Evolutionary conservation across 2,797 vertebrate genomes (phyloP), one percentile per base, ranked within the genome.

Genomic region (Neosalanx taihuensis): DNA sequence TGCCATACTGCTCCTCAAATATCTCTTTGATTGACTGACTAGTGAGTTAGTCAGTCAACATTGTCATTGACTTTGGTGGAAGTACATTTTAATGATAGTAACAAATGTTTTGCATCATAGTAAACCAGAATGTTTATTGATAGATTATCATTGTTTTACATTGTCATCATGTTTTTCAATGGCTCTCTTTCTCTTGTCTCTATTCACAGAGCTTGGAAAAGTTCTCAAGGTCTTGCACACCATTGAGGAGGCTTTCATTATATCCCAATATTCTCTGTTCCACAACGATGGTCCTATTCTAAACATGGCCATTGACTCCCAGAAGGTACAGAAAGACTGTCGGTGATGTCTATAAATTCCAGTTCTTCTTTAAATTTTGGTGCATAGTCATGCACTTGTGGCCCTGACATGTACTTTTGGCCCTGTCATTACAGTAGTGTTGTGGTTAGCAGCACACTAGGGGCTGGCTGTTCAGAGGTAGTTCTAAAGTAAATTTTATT

Each of bases 211-310:
- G 15, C 92, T 92, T 75, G 94, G 94, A 35, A 94, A 94, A 84
- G 86, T 95, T 29, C 89, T 94, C 1, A 95, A 94, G 78, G 93
- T 94, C 46, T 89, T 94, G 30, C 92, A 93, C 73, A 87, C 82
- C 81, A 86, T 79, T 49, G 91, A 91, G 58, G 92, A 91, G 1
- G 91, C 89, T 56, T 93, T 95, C 85, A 91, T 94, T 85, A 89
- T 95, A 64, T 92, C 92, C 0, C 92, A 95, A 76, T 92, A 94
- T 57, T 92, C 92, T 3, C 88, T 94, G 76, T 95, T 95, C 66
- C 89, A 85, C 76, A 90, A 89, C 0, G 90, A 94, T 65, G 91
- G 91, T 1, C 93, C 94, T 0, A 76, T 95, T 72, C 85, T 91
- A 1, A 91, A 90, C 76, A 93, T 95, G 92, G 91, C 87, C 71